phyloP scores from a whole-genome alignment of 1,140 invertebrate species.

The Melanaphis sacchari region DNA sequence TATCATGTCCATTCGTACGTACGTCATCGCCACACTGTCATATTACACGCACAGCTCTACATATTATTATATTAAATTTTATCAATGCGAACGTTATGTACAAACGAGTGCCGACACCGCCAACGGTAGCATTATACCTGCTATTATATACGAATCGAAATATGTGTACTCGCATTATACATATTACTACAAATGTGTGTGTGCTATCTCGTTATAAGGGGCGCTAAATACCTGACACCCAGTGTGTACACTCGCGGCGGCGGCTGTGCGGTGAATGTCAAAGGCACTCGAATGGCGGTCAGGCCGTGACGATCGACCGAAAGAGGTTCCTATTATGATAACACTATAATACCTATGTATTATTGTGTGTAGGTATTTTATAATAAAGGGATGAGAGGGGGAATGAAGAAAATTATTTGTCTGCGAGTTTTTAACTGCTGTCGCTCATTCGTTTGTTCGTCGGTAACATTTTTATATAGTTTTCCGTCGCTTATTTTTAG shows the following conservation, averaged over 20 bases:
- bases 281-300: not conserved
- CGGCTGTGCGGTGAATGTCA: not conserved
- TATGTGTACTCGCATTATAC: not conserved
- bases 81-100: not conserved
- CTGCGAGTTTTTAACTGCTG: not conserved
- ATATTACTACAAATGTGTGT: not conserved
- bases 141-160: not conserved
- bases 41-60: not conserved
- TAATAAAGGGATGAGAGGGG: not conserved
- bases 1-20: constrained; percentile 17
- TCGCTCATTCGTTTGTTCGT: not conserved
- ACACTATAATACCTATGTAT: not conserved
- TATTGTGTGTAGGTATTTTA: not conserved
- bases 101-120: not conserved
- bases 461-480: not conserved
- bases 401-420: not conserved
- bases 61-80: not conserved
- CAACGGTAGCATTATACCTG: not conserved
- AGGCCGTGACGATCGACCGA: not conserved
- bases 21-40: not conserved
- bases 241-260: not conserved
- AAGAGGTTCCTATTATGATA: constrained; percentile 5
- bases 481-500: not conserved
- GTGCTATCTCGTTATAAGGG: not conserved
- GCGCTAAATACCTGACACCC: constrained; percentile 1